Conservation (phyloP, 2,888 invertebrate species). For the Dorcus hopei region DNA sequence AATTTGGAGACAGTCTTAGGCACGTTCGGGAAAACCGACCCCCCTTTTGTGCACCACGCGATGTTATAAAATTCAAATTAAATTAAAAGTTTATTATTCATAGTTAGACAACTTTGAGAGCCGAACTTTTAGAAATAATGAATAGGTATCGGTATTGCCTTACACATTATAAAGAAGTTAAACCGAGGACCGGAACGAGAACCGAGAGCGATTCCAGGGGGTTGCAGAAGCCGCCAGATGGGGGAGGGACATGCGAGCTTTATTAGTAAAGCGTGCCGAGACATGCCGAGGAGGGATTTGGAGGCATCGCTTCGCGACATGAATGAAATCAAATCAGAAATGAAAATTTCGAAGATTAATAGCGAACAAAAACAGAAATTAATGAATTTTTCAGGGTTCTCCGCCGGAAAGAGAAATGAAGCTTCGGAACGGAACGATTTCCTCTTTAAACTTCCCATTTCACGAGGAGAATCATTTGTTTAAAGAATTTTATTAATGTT, state of each 20-base stretch:
- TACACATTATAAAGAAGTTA: conserved; percentile 8
- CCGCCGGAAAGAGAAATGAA: conserved; percentile 20
- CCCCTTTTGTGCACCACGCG: neutral
- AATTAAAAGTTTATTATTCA: neutral
- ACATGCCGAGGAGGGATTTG: conserved; percentile 42
- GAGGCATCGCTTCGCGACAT: conserved; percentile 6
- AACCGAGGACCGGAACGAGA: conserved; percentile 6
- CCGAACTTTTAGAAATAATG: no score
- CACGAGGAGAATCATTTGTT: neutral
- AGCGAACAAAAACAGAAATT: conserved; percentile 39
- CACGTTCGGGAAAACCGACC: neutral
- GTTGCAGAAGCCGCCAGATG: neutral
- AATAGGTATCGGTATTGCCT: neutral
- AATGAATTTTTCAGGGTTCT: conserved; percentile 34
- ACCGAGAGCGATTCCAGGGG: neutral
- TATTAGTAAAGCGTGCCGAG: conserved; percentile 42
- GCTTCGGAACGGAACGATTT: conserved; percentile 22
- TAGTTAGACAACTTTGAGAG: neutral
- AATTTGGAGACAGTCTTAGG: neutral
- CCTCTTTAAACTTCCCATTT: conserved; percentile 17
- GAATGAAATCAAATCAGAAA: conserved; percentile 8
- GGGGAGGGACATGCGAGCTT: conserved; percentile 7
- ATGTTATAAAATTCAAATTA: neutral
- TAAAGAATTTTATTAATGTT: neutral
- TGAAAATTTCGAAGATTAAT: conserved; percentile 35